Conservation (phyloP, 2,797 vertebrate genomes). For the Gallirallus australis region DNA sequence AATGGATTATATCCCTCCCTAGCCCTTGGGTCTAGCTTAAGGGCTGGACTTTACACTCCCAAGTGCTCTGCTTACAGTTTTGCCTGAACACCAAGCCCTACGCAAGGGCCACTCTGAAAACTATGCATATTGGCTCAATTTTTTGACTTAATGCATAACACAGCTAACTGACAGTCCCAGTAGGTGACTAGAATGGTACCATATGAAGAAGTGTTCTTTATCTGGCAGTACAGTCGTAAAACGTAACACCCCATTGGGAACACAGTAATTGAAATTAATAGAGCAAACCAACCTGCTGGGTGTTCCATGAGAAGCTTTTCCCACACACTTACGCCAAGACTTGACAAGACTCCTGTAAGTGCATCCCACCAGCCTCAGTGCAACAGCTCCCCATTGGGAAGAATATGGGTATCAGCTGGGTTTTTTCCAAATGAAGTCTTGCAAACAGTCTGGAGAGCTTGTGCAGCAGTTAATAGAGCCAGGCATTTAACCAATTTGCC, state of each 20-base stretch:
- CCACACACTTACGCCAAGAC: slow-evolving; percentile 30
- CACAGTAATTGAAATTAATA: slow-evolving; percentile 29
- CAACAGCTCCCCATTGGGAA: slow-evolving; percentile 31
- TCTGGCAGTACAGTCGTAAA: neutral
- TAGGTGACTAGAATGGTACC: neutral
- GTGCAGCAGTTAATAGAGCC: neutral
- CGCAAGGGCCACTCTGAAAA: neutral
- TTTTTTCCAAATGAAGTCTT: slow-evolving; percentile 48
- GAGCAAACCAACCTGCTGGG: slow-evolving; percentile 38
- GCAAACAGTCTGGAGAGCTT: slow-evolving; percentile 31
- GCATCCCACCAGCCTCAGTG: slow-evolving; percentile 10
- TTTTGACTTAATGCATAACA: neutral
- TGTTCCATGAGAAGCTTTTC: slow-evolving; percentile 28
- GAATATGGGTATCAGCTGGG: slow-evolving; percentile 41
- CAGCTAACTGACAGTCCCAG: neutral
- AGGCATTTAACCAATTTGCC: slow-evolving; percentile 35
- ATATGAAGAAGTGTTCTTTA: slow-evolving; percentile 6
- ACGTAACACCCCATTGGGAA: neutral
- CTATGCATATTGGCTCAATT: neutral
- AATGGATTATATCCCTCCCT: neutral
- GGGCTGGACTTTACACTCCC: neutral
- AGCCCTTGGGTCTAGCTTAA: neutral
- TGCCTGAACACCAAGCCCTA: neutral
- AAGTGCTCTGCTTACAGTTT: neutral
- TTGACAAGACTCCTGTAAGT: slow-evolving; percentile 35